Conservation (phyloP, 2,888 invertebrate genomes). For the Portevinia maculata region DNA sequence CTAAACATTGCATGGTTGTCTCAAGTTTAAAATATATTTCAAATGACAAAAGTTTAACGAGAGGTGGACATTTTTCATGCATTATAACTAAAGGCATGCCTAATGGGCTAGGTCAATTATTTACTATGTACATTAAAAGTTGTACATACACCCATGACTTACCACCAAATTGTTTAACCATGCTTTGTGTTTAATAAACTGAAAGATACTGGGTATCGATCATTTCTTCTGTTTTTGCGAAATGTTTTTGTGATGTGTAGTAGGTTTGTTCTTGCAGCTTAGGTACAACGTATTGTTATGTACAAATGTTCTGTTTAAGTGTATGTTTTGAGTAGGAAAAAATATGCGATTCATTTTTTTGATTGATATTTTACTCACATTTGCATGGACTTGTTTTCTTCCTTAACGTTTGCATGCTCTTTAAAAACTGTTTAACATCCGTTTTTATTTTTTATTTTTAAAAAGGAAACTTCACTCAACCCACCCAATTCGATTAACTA, state of each 20-base stretch:
- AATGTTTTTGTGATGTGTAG: constrained; percentile 46
- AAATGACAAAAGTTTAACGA: too few species aligned
- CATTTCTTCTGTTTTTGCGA: constrained; percentile 29
- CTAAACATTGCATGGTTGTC: too few species aligned
- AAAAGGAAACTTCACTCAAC: background rate
- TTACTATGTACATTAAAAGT: background rate
- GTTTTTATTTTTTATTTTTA: constrained; percentile 72
- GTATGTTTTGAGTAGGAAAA: constrained; percentile 42
- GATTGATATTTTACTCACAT: constrained; percentile 87
- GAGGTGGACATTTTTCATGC: too few species aligned
- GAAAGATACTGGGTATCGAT: constrained; percentile 19
- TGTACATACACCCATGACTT: constrained; percentile 32
- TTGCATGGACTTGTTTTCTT: constrained; percentile 97
- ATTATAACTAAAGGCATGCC: too few species aligned
- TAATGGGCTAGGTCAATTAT: background rate
- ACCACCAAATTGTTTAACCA: constrained; percentile 59
- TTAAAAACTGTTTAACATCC: constrained; percentile 79
- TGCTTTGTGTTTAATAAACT: constrained; percentile 28
- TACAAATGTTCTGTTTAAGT: background rate
- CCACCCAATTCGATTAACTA: too few species aligned
- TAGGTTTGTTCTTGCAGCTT: background rate
- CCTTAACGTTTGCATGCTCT: constrained; percentile 93
- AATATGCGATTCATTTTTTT: constrained; percentile 32
- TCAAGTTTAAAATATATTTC: too few species aligned
- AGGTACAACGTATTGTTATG: background rate